phyloP scores from a whole-genome alignment of 2,888 invertebrate species.

The Kuschelorhynchus macadamiae region DNA sequence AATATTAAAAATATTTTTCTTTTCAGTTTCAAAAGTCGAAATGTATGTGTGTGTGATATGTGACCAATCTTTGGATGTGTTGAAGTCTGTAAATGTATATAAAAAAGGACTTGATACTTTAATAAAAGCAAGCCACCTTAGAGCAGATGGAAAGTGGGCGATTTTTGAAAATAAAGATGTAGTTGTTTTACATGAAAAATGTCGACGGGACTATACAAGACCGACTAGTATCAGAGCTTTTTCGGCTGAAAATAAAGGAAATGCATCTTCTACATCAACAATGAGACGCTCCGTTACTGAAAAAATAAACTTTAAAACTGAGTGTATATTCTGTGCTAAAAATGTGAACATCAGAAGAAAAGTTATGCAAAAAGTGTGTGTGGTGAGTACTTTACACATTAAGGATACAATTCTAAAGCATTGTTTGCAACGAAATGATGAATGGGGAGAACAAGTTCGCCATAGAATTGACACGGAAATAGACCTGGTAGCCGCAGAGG shows the following conservation, averaged over 20 bases:
- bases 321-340: neutral
- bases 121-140: neutral
- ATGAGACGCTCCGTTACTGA: neutral
- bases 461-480: neutral
- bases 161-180: neutral
- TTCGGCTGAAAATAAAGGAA: neutral
- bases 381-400: neutral
- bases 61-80: too few species aligned
- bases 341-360: neutral
- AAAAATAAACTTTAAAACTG: slow-evolving; percentile 1
- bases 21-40: too few species aligned
- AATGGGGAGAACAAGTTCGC: slow-evolving; percentile 1
- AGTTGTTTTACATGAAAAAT: neutral
- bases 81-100: too few species aligned
- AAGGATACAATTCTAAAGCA: slow-evolving; percentile 2
- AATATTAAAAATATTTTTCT: too few species aligned
- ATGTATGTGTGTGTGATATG: too few species aligned
- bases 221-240: neutral
- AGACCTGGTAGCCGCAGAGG: neutral
- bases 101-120: too few species aligned
- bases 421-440: neutral
- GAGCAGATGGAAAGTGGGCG: neutral
- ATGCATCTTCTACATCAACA: neutral
- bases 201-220: neutral
- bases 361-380: neutral